Percentiles rank a stretch among this genome's conserved stretches.
Conservation (phyloP, 2,797 vertebrate species). For the Rhincodon typus region DNA sequence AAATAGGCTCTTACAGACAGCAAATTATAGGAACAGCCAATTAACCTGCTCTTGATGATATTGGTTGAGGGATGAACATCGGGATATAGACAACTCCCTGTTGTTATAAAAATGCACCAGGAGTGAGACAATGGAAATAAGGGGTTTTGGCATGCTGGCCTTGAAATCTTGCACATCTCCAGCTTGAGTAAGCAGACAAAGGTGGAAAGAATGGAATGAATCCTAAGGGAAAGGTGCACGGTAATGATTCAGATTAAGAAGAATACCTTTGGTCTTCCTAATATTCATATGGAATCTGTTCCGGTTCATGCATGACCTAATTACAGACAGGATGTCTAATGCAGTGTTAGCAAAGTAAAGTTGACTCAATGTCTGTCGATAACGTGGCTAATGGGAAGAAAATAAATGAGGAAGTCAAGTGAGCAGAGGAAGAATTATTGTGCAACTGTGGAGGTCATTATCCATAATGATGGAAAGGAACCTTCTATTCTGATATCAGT, state of each 20-base stretch:
- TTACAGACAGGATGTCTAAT: not conserved
- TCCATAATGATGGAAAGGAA: not conserved
- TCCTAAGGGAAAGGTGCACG: not conserved
- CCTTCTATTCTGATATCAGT: not conserved
- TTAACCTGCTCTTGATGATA: not conserved
- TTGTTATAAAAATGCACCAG: not conserved
- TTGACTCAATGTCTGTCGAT: not conserved
- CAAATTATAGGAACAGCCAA: not conserved
- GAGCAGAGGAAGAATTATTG: not conserved
- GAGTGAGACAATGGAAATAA: not conserved
- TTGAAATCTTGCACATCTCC: not conserved
- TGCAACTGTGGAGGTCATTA: not conserved
- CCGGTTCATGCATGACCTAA: not conserved
- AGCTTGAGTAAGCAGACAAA: not conserved
- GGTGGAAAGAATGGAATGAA: not conserved
- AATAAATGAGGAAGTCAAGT: not conserved
- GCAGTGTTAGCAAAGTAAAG: not conserved
- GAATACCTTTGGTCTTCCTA: not conserved
- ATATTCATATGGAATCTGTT: not conserved
- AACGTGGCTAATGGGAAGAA: not conserved
- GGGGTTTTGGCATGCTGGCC: not conserved
- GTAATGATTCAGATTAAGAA: not conserved
- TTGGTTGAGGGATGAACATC: not conserved
- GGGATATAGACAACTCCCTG: not conserved
- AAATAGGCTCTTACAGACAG: not conserved